These are phyloP conservation scores for Entomobrya proxima DNA, from an alignment of 2,888 invertebrate species.

Conservation along the genomic window DNA sequence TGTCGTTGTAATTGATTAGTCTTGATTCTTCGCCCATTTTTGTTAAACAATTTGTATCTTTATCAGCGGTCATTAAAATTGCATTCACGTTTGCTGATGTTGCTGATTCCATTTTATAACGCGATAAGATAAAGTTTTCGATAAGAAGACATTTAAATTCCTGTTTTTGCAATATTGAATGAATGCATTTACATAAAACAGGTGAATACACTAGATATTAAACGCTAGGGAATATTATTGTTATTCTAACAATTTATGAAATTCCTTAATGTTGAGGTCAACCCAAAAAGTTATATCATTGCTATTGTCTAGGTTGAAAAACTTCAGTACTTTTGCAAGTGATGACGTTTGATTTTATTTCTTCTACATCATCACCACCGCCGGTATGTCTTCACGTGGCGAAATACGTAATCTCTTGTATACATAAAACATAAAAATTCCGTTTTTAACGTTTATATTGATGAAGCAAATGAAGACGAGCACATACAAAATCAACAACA, in stretches of 20 bases:
- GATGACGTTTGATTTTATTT: neutral
- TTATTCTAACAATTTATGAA: constrained; percentile 13
- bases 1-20: neutral
- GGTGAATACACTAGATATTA: neutral
- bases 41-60: neutral
- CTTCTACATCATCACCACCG: neutral
- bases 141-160: constrained; percentile 32
- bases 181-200: neutral
- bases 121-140: neutral
- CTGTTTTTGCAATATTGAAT: neutral
- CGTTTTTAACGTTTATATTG: constrained; percentile 15
- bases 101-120: constrained; percentile 3
- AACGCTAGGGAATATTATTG: neutral
- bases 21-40: neutral
- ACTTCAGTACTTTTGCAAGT: neutral
- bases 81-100: neutral
- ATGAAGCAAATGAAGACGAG: neutral
- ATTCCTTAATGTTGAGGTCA: constrained; percentile 42
- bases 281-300: neutral
- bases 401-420: constrained; percentile 29
- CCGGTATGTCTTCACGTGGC: constrained; percentile 45
- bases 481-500: constrained; percentile 16
- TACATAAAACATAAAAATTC: neutral
- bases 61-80: neutral
- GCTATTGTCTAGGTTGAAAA: neutral